Evolutionary conservation across 2,113 vertebrate genomes (phyloP), one percentile per base, ranked within the genome.

Genomic region (Heterocephalus glaber): DNA sequence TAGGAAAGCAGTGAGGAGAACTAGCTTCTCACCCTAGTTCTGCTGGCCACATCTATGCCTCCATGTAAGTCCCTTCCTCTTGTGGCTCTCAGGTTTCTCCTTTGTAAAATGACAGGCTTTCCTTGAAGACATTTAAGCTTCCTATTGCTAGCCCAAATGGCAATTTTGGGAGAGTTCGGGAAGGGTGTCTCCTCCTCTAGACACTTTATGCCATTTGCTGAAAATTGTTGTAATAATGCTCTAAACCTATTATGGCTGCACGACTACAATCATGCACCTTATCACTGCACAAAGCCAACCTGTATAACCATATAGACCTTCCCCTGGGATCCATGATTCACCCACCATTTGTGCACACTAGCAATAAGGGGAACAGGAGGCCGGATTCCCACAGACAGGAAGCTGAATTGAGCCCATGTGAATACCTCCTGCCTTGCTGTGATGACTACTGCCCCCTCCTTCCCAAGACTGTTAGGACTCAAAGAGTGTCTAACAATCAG

Each of bases 201-300:
- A 72, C 0, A 8, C 1, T 44, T n/a, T 5, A 6, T 83, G 74
- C 49, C 65, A 1, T 86, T 86, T 88, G 26, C 35, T 19, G n/a
- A 61, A 65, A 87, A 74, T 12, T 12, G 26, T 13, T 41, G 35
- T 49, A 7, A 47, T 49, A 56, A 86, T 74, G 61, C 79, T 82
- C 3, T 79, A 74, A 81, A 17, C 44, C 89, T 72, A 20, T 47
- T 44, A 30, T n/a, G 49, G 38, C n/a, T 9, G 4, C 4, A 7
- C 5, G 1, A 61, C 20, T 24, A 52, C 2, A 1, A 33, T 11
- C 11, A 30, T 0, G 0, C 28, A 9, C 7, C 13, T 4, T 1
- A 76, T 80, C 28, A 7, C 16, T n/a, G 66, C 26, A 2, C 28
- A 16, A 70, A 92, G 56, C 38, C 49, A 56, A 3, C 38, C 52